These are phyloP conservation scores for Penaeus japonicus DNA, from an alignment of 1,140 invertebrate species.

Conservation along the genomic window DNA sequence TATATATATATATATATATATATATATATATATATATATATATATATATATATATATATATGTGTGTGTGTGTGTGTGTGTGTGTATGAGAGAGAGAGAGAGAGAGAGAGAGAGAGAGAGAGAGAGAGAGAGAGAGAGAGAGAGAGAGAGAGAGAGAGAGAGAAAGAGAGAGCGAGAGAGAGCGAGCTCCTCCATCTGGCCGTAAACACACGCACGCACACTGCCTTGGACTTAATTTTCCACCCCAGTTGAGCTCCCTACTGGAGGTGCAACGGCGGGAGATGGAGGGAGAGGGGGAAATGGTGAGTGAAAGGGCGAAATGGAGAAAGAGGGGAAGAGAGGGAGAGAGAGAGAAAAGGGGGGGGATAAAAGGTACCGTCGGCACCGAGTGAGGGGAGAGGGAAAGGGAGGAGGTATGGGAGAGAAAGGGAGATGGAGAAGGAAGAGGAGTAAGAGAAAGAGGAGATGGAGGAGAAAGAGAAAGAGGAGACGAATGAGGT, in stretches of 20 bases:
- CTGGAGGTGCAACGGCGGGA: slow-evolving; percentile 16
- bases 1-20: too few species aligned
- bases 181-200: background rate
- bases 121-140: background rate
- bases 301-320: background rate
- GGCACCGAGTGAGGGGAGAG: background rate
- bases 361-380: too few species aligned
- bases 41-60: too few species aligned
- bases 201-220: slow-evolving; percentile 48
- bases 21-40: too few species aligned
- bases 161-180: background rate
- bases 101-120: background rate
- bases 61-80: too few species aligned
- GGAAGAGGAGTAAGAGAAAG: background rate
- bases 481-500: background rate
- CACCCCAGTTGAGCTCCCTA: slow-evolving; percentile 49
- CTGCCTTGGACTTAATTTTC: slow-evolving; percentile 55
- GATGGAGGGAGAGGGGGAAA: background rate
- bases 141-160: background rate
- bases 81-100: too few species aligned
- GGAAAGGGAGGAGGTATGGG: too few species aligned
- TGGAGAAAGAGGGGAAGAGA: background rate
- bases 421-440: background rate
- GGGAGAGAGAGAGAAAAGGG: too few species aligned
- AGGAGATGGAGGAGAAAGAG: background rate